Percentiles rank a stretch among this genome's conserved stretches.
phyloP scores from a whole-genome alignment of 1,140 invertebrate genomes.

The Linepithema humile region DNA sequence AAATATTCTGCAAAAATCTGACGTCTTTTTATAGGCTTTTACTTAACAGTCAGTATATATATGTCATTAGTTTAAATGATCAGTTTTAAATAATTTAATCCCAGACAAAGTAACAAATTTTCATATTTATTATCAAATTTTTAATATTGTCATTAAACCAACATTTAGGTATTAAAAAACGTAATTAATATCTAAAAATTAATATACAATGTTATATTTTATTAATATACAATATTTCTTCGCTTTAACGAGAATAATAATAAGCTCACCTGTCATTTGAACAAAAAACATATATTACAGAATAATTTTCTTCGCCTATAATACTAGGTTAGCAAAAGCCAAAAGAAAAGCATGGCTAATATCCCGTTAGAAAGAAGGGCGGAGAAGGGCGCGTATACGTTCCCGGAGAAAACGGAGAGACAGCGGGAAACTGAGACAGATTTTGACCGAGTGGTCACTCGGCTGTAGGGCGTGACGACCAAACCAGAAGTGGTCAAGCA shows the following conservation, averaged over 20 bases:
- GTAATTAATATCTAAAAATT: no score
- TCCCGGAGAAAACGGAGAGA: slow-evolving; percentile 18
- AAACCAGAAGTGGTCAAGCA: slow-evolving; percentile 61
- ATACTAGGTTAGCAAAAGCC: neutral
- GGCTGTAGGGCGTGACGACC: slow-evolving; percentile 66
- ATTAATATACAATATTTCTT: no score
- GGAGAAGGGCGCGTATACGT: neutral
- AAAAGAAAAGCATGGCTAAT: neutral
- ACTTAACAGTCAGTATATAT: neutral
- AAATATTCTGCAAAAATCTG: neutral
- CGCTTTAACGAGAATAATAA: no score
- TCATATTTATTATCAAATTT: no score
- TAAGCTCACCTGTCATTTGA: no score
- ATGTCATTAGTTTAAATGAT: no score
- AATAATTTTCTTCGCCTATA: neutral
- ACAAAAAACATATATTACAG: no score
- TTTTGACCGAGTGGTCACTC: slow-evolving; percentile 43
- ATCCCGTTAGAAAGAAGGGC: slow-evolving; percentile 22
- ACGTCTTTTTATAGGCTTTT: neutral
- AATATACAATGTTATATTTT: no score
- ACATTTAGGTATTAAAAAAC: no score
- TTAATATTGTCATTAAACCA: no score
- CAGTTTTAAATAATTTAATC: no score
- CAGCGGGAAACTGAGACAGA: slow-evolving; percentile 43
- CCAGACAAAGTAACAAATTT: no score